Base-by-base conservation (phyloP, 92 coral and sea anemone genomes). In the Actinernus sp. region DNA sequence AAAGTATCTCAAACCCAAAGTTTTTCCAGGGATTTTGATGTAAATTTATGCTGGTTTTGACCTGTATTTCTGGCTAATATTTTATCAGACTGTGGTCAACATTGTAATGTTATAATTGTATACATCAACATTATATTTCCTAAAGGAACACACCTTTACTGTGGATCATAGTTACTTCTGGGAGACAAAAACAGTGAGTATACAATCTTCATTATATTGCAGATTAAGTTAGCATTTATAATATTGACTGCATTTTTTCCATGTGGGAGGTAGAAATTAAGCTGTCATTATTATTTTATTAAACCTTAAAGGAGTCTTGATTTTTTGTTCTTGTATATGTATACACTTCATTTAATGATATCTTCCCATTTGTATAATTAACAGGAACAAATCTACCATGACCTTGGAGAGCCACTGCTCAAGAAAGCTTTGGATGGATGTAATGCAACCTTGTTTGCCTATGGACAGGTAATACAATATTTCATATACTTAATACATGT, bases 111-210 rank as follows among this genome's bases (percentile, higher is more conserved):
- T 3, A 2, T 20, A 3, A 12, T 26, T 1, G 14, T 31, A 11
- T 2, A 53, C 1, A 22, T 14, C 26, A 4, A 25, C 17, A 48
- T 57, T 40, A n/a, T 26, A 31, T 27, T 31, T n/a, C n/a, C 44
- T 53, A 21, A 59, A 94, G 98, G 98, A 94, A 58, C 89, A 94
- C 38, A 73, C 89, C 7, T 94, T 94, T 46, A 87, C 74, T 31
- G 80, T 94, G 76, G 97, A 91, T 62, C 88, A 94, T 76, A 94
- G 97, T 29, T 94, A 89, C 73, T 94, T 94, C 63, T 94, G 98
- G 98, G 98, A 94, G 61, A 81, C 91, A 3, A 94, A 94, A 63
- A 86, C 96, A 31, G 98, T 94, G 66, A 94, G 98, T 83, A 1
- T 30, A 7, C 9, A 11, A 13, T 52, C 31, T 22, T 11, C 12